Base-by-base conservation (phyloP, 2,888 invertebrate genomes). In the Gari tellinella region DNA sequence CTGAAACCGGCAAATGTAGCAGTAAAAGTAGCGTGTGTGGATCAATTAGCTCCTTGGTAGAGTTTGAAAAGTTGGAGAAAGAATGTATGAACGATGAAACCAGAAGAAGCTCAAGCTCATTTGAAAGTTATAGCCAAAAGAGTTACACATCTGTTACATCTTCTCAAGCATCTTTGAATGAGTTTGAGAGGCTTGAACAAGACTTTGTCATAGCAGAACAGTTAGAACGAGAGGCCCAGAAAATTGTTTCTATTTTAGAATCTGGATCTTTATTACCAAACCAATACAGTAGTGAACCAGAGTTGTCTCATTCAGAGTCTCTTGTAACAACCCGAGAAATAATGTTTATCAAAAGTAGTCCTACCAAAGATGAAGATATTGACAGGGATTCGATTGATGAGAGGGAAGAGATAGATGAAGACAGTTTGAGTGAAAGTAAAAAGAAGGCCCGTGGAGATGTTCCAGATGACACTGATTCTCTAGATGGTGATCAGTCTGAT, bases 31-130 rank as follows among this genome's bases (percentile, higher is more conserved):
- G 88, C 75, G 86, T 84, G 25, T 83, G 85, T 21, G 87, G 89
- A n/a, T 90, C 90, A 23, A 64, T 86, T 51, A 87, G 89, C 5
- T 97, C 97, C 46, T 93, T 98, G 23, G 96, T 96, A 91, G 98
- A 98, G 91, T 98, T 98, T 91, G 98, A 98, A 93, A 96, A 96
- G 0, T 92, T 98, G 1, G 98, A 98, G 92, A 95, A 95, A 73
- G 97, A 97, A 45, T 75, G 83, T 46, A 62, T 76, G 43, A 70
- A 66, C 41, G 86, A 87, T 55, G 85, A 86, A 15, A 79, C 80
- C 25, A 80, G 86, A 66, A 86, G 23, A 63, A 69, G 80, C 56
- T 69, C 88, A 25, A 60, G 65, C 96, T 88, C 88, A 25, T 60
- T 82, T 25, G 88, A 85, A 58, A 86, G 86, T 63, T 74, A 78